Base-by-base conservation (phyloP, 2,113 vertebrate genomes). In the Mungos mungo region DNA sequence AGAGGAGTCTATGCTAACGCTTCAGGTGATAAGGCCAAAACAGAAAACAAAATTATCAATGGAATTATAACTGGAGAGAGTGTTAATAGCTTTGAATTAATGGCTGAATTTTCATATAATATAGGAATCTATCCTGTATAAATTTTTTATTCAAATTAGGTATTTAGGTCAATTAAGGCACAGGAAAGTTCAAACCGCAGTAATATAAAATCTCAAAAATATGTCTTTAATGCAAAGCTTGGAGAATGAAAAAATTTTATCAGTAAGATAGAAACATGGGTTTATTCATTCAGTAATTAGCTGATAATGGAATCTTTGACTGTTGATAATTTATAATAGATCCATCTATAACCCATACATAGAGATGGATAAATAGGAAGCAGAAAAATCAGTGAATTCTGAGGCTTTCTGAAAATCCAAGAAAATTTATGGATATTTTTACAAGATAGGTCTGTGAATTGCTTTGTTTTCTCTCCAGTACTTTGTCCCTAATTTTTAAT, bases 91-190 rank as follows among this genome's bases (percentile, higher is more conserved):
- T 69, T 90, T 88, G 16, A 92, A 91, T 68, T 47, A 76, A 82
- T 71, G 18, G 19, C 45, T 84, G 35, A 66, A 84, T 52, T 96
- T 95, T 97, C 16, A 85, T 65, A 74, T 96, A 89, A 90, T 33
- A 68, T 2, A 80, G 13, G 27, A 90, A 92, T 85, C 38, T 85
- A 88, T 79, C 65, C 47, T 87, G 23, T 54, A 79, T 71, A 88
- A 93, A 77, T 3, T 82, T 91, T 89, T 18, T n/a, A n/a, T 93
- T 27, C 85, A 88, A 66, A 50, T 21, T 31, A 90, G 19, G 31
- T 95, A 77, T 92, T 88, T 89, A 93, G 68, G 31, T 19, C 23
- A 68, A 68, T 63, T 35, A 72, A 54, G 18, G 12, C 11, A 35
- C 9, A 96, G 63, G 2, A 89, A 83, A 47, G 2, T 29, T 94